These are phyloP conservation scores for Coelogynopora nodosa DNA, from an alignment of 2,888 invertebrate genomes.

Conservation along the genomic window DNA sequence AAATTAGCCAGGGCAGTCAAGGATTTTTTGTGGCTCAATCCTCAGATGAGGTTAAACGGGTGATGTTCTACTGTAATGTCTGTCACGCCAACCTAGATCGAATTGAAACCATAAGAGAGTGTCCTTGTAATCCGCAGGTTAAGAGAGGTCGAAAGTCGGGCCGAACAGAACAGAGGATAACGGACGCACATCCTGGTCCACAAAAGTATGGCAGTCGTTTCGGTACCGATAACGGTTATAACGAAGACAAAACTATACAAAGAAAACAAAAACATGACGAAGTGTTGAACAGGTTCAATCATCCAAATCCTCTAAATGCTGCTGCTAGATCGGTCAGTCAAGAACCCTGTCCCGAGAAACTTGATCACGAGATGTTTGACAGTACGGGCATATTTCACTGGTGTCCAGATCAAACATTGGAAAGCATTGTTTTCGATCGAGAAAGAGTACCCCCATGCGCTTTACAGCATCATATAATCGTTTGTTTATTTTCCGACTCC, in stretches of 20 bases:
- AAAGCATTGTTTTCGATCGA: conserved; percentile 91
- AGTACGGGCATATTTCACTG: conserved; percentile 99
- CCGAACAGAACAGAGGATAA: not conserved
- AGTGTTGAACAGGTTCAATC: not conserved
- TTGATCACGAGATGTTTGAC: conserved; percentile 68
- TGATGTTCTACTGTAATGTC: conserved; percentile 98
- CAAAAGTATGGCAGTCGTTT: not conserved
- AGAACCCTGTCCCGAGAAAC: conserved; percentile 53
- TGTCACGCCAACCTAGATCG: conserved; percentile 85
- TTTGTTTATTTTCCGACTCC: conserved; percentile 96
- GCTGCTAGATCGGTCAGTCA: not conserved
- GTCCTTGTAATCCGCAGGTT: conserved; percentile 1
- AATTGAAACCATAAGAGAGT: conserved; percentile 29
- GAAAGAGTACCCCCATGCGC: conserved; percentile 99
- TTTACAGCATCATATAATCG: conserved; percentile 90
- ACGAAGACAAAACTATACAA: not conserved
- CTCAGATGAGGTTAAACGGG: conserved; percentile 60
- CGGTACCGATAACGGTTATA: not conserved
- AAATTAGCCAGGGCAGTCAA: conserved; percentile 95
- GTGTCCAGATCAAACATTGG: conserved; percentile 92
- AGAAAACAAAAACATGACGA: not conserved
- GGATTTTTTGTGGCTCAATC: conserved; percentile 99
- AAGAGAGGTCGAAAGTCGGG: not conserved
- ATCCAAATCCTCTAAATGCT: not conserved
- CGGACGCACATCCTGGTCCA: not conserved